Evolutionary conservation across 2,113 vertebrate species (phyloP).

Genomic region (Candoia aspera): DNA sequence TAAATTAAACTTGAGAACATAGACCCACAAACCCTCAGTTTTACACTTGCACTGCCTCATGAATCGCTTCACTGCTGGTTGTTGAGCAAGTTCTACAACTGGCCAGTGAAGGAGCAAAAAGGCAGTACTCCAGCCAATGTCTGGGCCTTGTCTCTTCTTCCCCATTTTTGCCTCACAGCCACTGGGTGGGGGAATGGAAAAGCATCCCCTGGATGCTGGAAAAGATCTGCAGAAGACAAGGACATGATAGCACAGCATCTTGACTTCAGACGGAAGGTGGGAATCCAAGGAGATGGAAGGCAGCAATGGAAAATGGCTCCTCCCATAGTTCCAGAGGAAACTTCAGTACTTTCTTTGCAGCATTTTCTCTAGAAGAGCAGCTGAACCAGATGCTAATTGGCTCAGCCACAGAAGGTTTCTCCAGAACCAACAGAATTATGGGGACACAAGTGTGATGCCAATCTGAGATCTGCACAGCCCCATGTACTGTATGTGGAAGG

Average conservation of each 20-base stretch:
- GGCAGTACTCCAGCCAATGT: too few species aligned
- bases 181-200: not conserved
- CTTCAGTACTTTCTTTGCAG: not conserved
- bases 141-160: not conserved
- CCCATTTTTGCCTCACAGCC: not conserved
- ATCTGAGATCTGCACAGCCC: not conserved
- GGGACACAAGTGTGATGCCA: not conserved
- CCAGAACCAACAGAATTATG: not conserved
- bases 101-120: too few species aligned
- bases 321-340: not conserved
- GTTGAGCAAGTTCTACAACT: too few species aligned
- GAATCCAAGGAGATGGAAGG: not conserved
- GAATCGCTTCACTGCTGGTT: too few species aligned
- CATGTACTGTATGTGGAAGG: not conserved
- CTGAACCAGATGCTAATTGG: not conserved
- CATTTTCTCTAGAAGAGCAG: not conserved
- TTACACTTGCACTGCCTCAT: too few species aligned
- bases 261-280: not conserved
- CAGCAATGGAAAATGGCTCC: not conserved
- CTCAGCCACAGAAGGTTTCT: not conserved
- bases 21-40: too few species aligned
- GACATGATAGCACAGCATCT: not conserved
- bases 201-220: too few species aligned
- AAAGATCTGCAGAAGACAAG: not conserved
- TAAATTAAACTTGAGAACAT: too few species aligned